Conservation (phyloP, 2,888 invertebrate species). For the Perithous albicinctus region DNA sequence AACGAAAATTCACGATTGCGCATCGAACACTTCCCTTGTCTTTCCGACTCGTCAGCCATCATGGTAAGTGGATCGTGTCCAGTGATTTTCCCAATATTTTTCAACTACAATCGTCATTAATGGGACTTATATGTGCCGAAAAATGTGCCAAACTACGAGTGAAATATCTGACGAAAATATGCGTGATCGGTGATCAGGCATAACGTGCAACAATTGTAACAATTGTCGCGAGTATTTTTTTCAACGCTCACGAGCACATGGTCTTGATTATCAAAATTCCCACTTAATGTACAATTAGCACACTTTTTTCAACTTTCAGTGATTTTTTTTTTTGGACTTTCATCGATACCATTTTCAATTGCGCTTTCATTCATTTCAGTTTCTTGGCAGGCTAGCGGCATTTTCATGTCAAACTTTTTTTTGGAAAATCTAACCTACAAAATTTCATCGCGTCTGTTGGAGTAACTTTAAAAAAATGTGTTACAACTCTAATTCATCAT, state of each 20-base stretch:
- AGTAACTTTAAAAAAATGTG: background rate
- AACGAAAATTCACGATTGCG: slow-evolving; percentile 63
- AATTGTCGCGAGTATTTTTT: slow-evolving; percentile 33
- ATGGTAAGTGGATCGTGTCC: slow-evolving; percentile 82
- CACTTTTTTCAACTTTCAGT: background rate
- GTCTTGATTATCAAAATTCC: slow-evolving; percentile 60
- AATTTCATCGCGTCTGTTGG: background rate
- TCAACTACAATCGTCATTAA: background rate
- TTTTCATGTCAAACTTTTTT: background rate
- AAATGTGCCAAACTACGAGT: slow-evolving; percentile 52
- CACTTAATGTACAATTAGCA: background rate
- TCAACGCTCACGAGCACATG: slow-evolving; percentile 60
- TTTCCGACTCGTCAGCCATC: slow-evolving; percentile 80
- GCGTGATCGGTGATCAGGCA: slow-evolving; percentile 20
- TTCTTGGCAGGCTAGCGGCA: background rate
- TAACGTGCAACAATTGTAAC: slow-evolving; percentile 9
- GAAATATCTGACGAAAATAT: slow-evolving; percentile 23
- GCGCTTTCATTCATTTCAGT: background rate
- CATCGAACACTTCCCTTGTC: slow-evolving; percentile 77
- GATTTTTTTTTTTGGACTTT: slow-evolving; percentile 17
- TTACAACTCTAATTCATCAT: no score
- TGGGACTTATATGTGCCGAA: background rate
- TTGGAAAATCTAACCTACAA: background rate
- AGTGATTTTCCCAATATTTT: slow-evolving; percentile 59
- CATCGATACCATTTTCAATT: background rate